phyloP scores from a whole-genome alignment of 2,888 invertebrate genomes.

The Acholoe squamosa region DNA sequence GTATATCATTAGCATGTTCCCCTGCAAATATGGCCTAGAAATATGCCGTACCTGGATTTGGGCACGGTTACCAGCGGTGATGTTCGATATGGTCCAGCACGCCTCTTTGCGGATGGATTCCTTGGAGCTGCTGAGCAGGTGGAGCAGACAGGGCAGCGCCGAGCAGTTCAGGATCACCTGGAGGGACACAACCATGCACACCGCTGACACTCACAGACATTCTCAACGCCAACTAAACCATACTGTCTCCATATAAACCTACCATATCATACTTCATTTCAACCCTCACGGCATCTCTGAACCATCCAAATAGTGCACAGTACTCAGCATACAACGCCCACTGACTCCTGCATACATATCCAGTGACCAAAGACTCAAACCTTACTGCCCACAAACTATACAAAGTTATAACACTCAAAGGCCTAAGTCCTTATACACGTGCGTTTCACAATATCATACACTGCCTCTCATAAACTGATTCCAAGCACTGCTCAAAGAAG shows the following conservation, averaged over 20 bases:
- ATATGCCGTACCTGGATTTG: conserved; percentile 91
- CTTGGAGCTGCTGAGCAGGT: conserved; percentile 89
- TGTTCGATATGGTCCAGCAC: conserved; percentile 98
- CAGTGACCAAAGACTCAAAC: not conserved
- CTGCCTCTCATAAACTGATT: too few relatives aligned
- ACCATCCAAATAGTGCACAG: not conserved
- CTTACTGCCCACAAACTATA: not conserved
- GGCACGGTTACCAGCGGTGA: conserved; percentile 96
- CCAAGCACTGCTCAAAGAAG: too few relatives aligned
- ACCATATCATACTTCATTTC: not conserved
- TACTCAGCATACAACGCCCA: not conserved
- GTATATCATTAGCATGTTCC: too few relatives aligned
- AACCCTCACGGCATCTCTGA: not conserved
- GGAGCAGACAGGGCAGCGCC: conserved; percentile 92
- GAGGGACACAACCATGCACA: conserved; percentile 63
- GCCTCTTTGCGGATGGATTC: conserved; percentile 88
- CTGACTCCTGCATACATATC: not conserved
- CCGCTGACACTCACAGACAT: conserved; percentile 47
- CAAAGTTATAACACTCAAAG: not conserved
- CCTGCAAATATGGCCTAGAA: too few relatives aligned
- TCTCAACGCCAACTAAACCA: not conserved
- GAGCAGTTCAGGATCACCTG: conserved; percentile 93
- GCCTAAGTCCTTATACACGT: not conserved
- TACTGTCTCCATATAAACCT: not conserved
- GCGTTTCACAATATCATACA: not conserved